Base-by-base conservation (phyloP, 2,888 invertebrate genomes). In the Synergus laeviventris region DNA sequence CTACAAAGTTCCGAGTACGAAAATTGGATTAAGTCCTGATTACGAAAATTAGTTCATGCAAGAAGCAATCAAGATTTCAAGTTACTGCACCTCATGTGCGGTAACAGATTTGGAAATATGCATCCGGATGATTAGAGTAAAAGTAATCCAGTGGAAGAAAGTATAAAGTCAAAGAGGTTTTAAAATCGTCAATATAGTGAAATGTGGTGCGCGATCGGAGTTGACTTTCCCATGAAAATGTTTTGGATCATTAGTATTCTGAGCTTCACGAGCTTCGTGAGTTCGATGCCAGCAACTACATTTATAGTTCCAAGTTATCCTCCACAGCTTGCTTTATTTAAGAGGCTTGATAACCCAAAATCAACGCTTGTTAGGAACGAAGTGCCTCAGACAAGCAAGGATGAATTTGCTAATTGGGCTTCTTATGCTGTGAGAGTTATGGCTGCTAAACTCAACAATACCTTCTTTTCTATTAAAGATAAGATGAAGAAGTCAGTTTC, bases 401-500 rank as follows among this genome's bases (percentile, higher is more conserved):
- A 90, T 1, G 90, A 91, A 45, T 61, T 91, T 1, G 79, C 90
- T 1, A 82, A 86, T 1, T 90, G 89, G 89, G 87, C 89, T 1
- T 88, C 83, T 18, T 90, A 90, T 61, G 89, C 89, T 0, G 87
- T 89, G 86, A 80, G 86, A 5, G 75, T 89, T 42, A 89, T 91
- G 89, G 88, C 91, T 0, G 88, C 91, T 4, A 86, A 81, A 18
- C 85, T 90, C 21, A 91, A 91, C 54, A 87, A 89, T 24, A 89
- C 89, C 1, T 74, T 90, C 9, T 84, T 84, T 0, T 73, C 79
- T 1, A 70, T 70, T 36, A 70, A 70, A n/a, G 49, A 70, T 0
- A 70, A 70, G 49, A 49, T 70, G 49, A 70, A 70, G n/a, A 70
- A 70, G 36, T 77, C 21, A 61, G 75, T 31, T 70, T 36, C n/a